Evolutionary conservation across 2,797 vertebrate species (phyloP).

Genomic region (Pipistrellus pipistrellus): DNA sequence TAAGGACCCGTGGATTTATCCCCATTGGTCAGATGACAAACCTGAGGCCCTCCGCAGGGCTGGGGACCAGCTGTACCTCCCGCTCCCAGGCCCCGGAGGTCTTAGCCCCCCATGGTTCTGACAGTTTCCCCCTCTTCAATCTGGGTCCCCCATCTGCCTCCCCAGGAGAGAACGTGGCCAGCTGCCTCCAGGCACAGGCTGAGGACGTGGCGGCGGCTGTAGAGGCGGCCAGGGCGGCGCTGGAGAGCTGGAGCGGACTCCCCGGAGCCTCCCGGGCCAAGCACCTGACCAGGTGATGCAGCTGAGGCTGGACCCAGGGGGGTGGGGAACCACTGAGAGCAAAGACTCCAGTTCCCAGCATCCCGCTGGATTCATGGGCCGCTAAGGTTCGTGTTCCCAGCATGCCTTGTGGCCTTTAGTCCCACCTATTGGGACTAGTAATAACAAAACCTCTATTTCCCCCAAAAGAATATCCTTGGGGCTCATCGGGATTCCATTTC

Average conservation of each 20-base stretch:
- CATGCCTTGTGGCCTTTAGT: background rate
- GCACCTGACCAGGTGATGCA: slow-evolving; percentile 84
- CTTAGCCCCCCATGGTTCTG: background rate
- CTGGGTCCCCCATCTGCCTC: background rate
- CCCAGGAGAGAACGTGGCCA: slow-evolving; percentile 84
- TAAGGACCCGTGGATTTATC: background rate
- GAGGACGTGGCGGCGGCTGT: slow-evolving; percentile 80
- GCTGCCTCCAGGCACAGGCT: slow-evolving; percentile 79
- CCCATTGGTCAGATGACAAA: background rate
- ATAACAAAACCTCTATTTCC: background rate
- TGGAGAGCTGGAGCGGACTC: slow-evolving; percentile 80
- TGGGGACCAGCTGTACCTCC: background rate
- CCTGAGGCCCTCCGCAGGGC: background rate
- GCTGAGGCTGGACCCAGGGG: background rate
- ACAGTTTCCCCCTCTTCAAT: background rate
- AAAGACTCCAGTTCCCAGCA: background rate
- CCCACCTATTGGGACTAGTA: too few relatives aligned
- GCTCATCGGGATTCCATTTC: background rate
- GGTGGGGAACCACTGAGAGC: background rate
- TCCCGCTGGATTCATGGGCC: background rate
- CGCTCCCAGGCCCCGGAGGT: background rate
- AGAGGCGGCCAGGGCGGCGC: slow-evolving; percentile 65
- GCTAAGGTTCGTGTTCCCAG: background rate
- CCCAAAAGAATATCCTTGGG: background rate
- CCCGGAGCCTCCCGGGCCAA: slow-evolving; percentile 81